Evolutionary conservation across 1,140 invertebrate genomes (phyloP), one percentile per base, ranked within the genome.

Genomic region (Drosophila novamexicana): DNA sequence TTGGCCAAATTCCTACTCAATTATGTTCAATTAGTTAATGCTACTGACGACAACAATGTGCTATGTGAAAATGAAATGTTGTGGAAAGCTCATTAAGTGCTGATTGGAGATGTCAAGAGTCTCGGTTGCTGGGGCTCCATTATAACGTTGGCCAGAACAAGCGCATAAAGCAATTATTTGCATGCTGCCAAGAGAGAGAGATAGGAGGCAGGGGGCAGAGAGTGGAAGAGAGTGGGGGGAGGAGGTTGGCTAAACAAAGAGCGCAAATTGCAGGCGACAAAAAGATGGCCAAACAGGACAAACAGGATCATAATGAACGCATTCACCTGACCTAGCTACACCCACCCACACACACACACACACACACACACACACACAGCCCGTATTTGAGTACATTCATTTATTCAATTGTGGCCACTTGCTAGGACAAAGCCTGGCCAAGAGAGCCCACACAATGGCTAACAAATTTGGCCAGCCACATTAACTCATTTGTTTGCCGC

Each of bases 321-420:
- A 68, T 75, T 75, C 75, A 76, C 81, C 82, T 86, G 82, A 72
- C 61, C 49, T 29, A 57, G 6, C 62, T 50, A 57, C 39, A 37
- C 36, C 32, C 39, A 37, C 36, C 32, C 18, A 37, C 7, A 37
- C 36, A 39, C 53, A 58, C 8, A 14, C n/a, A 37, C 4, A 57
- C n/a, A 12, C 42, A 54, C 36, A 61, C 39, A 59, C 50, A 18
- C 47, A 56, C 49, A 36, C 16, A 39, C 12, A 59, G 14, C 47
- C 10, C 47, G 47, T 61, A 56, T 44, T 63, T 62, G 65, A 69
- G 68, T 88, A 79, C 83, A 86, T 86, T 86, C 83, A 89, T 86
- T 86, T 86, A 88, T 86, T 86, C 83, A 86, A 86, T 86, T 86
- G 83, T 86, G 83, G 83, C 83, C 83, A 86, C 83, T 86, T 86